Evolutionary conservation across 1,140 invertebrate species (phyloP).

Genomic region (Bombyx mandarina): DNA sequence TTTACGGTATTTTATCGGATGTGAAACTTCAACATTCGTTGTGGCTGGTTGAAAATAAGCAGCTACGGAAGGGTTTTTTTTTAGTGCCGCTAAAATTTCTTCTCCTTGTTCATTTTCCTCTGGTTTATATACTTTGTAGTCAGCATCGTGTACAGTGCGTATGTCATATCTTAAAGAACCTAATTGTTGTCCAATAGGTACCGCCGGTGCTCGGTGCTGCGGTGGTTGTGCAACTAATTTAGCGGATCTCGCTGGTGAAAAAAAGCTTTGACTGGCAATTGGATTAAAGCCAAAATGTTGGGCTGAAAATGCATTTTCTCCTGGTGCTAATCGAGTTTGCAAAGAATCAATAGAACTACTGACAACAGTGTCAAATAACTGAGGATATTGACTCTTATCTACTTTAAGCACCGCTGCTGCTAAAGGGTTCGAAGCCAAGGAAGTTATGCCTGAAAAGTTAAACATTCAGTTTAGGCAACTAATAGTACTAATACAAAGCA

Average conservation of each 20-base stretch:
- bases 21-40: conserved; percentile 58
- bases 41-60: conserved; percentile 55
- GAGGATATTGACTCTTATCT: conserved; percentile 62
- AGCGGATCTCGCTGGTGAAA: conserved; percentile 34
- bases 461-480: conserved; percentile 2
- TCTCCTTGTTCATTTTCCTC: conserved; percentile 49
- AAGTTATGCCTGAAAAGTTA: conserved; percentile 57
- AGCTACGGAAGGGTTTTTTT: conserved; percentile 55
- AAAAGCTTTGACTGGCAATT: conserved; percentile 59
- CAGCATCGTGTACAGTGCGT: conserved; percentile 55
- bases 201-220: conserved; percentile 24
- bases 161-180: conserved; percentile 61
- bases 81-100: conserved; percentile 50
- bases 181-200: conserved; percentile 34
- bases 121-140: conserved; percentile 63
- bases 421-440: conserved; percentile 57
- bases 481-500: neutral
- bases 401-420: conserved; percentile 51
- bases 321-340: conserved; percentile 46
- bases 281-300: conserved; percentile 64
- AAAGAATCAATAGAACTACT: conserved; percentile 64
- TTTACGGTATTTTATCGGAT: conserved; percentile 51
- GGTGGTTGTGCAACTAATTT: conserved; percentile 33
- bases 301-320: conserved; percentile 50
- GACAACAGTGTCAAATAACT: conserved; percentile 58